These are phyloP conservation scores for Pitangus sulphuratus DNA, from an alignment of 2,797 vertebrate genomes.

Conservation along the genomic window DNA sequence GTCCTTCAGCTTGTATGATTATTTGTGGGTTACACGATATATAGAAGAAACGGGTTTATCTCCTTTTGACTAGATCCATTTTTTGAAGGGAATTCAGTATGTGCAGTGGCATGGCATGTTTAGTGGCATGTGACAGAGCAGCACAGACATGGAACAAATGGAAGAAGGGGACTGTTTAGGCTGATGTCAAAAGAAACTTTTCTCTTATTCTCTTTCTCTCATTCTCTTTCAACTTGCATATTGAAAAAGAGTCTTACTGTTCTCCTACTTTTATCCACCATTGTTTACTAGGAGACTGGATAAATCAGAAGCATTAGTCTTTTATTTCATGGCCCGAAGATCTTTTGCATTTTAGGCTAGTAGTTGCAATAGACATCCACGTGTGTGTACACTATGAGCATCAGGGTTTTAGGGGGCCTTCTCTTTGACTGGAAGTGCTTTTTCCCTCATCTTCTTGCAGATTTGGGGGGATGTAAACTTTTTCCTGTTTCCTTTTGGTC, in stretches of 20 bases:
- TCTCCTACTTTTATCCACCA: not conserved
- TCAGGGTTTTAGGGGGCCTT: not conserved
- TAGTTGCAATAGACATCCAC: not conserved
- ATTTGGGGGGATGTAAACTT: not conserved
- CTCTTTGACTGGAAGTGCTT: not conserved
- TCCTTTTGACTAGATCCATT: not conserved
- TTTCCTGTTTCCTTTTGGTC: not conserved
- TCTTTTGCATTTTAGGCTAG: not conserved
- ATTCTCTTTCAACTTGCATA: not conserved
- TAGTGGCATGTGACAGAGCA: fast-evolving
- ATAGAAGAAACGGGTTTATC: not conserved
- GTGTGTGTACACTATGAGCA: not conserved
- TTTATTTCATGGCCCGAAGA: not conserved
- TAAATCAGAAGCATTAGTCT: not conserved
- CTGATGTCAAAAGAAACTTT: not conserved
- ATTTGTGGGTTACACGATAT: not conserved
- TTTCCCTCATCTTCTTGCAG: not conserved
- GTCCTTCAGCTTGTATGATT: not conserved
- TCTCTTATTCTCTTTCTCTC: not conserved
- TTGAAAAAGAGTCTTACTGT: not conserved
- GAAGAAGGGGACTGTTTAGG: not conserved
- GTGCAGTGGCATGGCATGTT: not conserved
- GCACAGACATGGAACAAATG: fast-evolving
- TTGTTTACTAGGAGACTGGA: not conserved
- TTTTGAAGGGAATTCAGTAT: not conserved